These are phyloP conservation scores for Erebia palarica DNA, from an alignment of 2,888 invertebrate genomes.

Conservation along the genomic window DNA sequence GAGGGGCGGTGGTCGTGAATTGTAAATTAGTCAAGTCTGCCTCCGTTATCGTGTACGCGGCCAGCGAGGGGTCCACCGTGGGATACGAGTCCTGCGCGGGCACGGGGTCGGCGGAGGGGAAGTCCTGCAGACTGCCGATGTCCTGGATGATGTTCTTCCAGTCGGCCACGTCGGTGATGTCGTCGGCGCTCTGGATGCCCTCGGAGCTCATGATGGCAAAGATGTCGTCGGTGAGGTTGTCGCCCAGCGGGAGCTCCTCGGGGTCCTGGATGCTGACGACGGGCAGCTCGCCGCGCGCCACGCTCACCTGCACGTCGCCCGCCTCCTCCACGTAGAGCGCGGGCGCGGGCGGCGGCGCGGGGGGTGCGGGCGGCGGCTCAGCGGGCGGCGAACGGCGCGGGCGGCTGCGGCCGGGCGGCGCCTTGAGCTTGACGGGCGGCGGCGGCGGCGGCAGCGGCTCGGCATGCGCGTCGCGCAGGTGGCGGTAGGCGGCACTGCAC, in stretches of 20 bases:
- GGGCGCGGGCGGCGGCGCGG: slow-evolving; percentile 63
- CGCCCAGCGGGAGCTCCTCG: slow-evolving; percentile 74
- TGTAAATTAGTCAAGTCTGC: slow-evolving; percentile 64
- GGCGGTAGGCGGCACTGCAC: slow-evolving; percentile 89
- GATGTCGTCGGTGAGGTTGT: slow-evolving; percentile 76
- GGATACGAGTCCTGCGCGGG: slow-evolving; percentile 65
- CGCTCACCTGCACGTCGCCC: slow-evolving; percentile 72
- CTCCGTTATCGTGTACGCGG: slow-evolving; percentile 62
- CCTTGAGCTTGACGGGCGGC: slow-evolving; percentile 63
- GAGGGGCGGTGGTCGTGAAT: slow-evolving; percentile 67
- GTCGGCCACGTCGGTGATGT: slow-evolving; percentile 73
- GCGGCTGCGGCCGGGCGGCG: slow-evolving; percentile 60
- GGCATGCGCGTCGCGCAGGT: slow-evolving; percentile 84
- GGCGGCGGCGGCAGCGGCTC: slow-evolving; percentile 76
- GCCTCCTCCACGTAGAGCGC: slow-evolving; percentile 61
- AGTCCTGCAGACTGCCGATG: slow-evolving; percentile 76
- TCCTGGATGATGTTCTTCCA: slow-evolving; percentile 80
- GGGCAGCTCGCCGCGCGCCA: slow-evolving; percentile 74
- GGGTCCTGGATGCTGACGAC: slow-evolving; percentile 80
- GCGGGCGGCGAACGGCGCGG: slow-evolving; percentile 73
- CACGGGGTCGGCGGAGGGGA: slow-evolving; percentile 60
- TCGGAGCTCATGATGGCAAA: slow-evolving; percentile 79
- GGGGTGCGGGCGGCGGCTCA: slow-evolving; percentile 65
- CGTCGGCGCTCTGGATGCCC: slow-evolving; percentile 77
- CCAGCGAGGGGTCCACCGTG: slow-evolving; percentile 54